A percentile compares a stretch with the other conserved stretches of the same genome.
These are phyloP conservation scores for Crambe crambe DNA, from an alignment of 37 sponge, comb jelly and placozoan genomes.

Conservation along the genomic window DNA sequence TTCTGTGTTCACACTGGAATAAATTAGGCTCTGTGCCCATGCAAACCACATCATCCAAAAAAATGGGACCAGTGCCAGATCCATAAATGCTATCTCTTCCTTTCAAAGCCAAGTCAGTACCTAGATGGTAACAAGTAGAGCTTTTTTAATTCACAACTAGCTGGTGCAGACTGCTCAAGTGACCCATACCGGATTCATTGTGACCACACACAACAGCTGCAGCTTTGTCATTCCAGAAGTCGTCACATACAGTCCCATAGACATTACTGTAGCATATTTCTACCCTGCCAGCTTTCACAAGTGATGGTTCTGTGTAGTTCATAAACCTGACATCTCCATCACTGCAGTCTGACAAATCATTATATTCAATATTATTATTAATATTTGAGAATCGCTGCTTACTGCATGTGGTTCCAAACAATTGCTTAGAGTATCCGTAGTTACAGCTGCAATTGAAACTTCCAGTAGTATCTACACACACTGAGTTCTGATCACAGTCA, in stretches of 20 bases:
- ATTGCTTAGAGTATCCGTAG: conserved; percentile 21
- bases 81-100: background rate
- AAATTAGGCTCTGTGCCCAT: background rate
- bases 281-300: conserved; percentile 5
- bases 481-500: conserved; percentile 14
- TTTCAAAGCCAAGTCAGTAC: background rate
- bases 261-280: conserved; percentile 22
- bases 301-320: conserved; percentile 18
- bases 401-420: conserved; percentile 17
- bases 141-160: background rate
- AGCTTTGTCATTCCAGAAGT: conserved; percentile 25
- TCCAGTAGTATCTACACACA: conserved; percentile 3
- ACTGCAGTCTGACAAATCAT: conserved; percentile 5
- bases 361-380: background rate
- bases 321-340: conserved; percentile 29
- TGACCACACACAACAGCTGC: conserved; percentile 20
- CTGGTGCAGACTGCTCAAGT: no score
- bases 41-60: conserved; percentile 8
- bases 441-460: background rate
- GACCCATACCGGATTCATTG: background rate
- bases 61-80: background rate
- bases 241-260: conserved; percentile 38
- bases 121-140: background rate
- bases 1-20: background rate
- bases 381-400: background rate